Base-by-base conservation (phyloP, 53 echinoderm and acorn worm genomes). In the Actinopyga echinites region DNA sequence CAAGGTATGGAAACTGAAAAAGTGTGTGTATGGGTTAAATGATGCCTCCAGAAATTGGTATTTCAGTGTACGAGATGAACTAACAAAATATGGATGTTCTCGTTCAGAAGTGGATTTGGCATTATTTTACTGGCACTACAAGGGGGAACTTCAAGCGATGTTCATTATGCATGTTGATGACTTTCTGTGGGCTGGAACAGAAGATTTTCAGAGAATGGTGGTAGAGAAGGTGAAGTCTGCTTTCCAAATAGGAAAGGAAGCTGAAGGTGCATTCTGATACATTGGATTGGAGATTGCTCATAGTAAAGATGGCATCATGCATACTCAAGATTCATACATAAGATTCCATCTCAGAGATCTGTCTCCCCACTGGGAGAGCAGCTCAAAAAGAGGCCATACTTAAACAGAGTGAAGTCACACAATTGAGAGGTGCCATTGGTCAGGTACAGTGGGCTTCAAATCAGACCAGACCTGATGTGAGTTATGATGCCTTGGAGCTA, bases 1-100 rank as follows among this genome's bases (percentile, higher is more conserved):
- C 3, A 30, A 79, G 29, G 32, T 36, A 29, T 42, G 58, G 80
- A 9, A 58, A 17, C 57, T 56, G 24, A 56, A 79, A 12, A 79
- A 26, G 2, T 35, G 58, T 79, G 80, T 79, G 8, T 26, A 79
- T 57, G 80, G 80, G 5, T 58, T 79, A 23, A 58, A 31, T 32
- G 80, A 79, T 58, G 57, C 59, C 7, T 57, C 58, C n/a, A 56
- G 57, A 29, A 56, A 57, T 4, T 79, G 80, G 80, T 58, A 58
- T 33, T 30, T 57, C 38, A 30, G 37, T 1, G 80, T 57, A 6
- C 36, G 34, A 34, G 59, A 30, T 57, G 58, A 37, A 8, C 30
- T 79, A 4, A 19, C n/a, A 3, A 58, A 57, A 79, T 57, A 57
- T 55, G 79, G 79, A 57, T 74, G 74, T 4, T 38, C n/a, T 20